phyloP scores from a whole-genome alignment of 2,113 vertebrate species.

The Corythornis vintsioides region DNA sequence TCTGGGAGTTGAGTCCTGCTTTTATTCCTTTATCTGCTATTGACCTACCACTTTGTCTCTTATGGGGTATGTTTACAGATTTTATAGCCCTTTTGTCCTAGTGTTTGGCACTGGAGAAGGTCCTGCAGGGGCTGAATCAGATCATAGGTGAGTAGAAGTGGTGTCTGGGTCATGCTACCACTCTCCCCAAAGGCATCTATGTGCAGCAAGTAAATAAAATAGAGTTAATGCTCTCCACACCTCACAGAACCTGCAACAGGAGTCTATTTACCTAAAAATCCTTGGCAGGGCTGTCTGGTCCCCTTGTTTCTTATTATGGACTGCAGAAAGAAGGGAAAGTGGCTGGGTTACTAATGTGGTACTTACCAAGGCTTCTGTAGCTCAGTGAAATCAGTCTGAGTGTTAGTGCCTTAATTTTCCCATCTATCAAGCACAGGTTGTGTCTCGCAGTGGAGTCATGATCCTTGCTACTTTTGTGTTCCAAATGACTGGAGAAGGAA shows the following conservation, averaged over 20 bases:
- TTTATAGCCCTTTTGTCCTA: background rate
- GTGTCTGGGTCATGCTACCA: background rate
- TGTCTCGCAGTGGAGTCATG: background rate
- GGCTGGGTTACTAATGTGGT: conserved; percentile 10
- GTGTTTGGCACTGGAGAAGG: background rate
- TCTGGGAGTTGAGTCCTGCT: background rate
- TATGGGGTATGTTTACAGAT: background rate
- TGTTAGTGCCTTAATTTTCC: conserved; percentile 6
- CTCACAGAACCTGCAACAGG: background rate
- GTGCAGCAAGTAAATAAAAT: background rate
- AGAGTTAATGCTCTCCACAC: background rate
- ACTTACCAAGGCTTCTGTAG: background rate
- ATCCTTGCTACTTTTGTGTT: background rate
- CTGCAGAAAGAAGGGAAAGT: background rate
- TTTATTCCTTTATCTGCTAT: conserved; percentile 29
- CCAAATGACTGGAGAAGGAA: background rate
- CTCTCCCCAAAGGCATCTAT: background rate
- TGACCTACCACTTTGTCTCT: background rate
- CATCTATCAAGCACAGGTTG: background rate
- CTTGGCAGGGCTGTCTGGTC: background rate
- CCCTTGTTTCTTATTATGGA: background rate
- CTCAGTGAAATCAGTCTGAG: background rate
- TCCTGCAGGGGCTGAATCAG: background rate
- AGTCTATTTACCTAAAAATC: conserved; percentile 10
- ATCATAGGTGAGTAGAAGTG: background rate